Evolutionary conservation across 2,113 vertebrate species (phyloP).

Genomic region (Nothoprocta pentlandii): DNA sequence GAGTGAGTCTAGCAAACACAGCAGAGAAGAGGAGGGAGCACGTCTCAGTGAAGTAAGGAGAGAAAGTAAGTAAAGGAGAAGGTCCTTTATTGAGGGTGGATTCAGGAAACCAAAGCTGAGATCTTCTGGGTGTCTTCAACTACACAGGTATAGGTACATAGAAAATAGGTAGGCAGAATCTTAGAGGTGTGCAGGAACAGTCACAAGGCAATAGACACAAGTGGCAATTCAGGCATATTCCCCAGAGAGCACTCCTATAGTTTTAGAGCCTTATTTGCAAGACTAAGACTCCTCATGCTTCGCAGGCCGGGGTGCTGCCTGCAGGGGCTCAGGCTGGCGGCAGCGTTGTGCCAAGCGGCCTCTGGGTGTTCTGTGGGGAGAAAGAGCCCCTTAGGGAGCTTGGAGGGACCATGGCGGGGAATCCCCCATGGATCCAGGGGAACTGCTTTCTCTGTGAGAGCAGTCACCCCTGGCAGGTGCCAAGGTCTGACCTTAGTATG

Average conservation of each 20-base stretch:
- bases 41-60: background rate
- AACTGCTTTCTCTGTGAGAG: too few species aligned
- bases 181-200: background rate
- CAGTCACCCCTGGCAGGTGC: too few species aligned
- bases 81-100: background rate
- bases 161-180: background rate
- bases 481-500: too few species aligned
- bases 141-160: background rate
- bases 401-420: too few species aligned
- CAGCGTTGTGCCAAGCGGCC: too few species aligned
- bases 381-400: too few species aligned
- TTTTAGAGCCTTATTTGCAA: background rate
- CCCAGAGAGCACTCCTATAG: background rate
- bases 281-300: background rate
- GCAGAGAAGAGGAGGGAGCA: background rate
- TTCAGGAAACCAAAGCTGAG: background rate
- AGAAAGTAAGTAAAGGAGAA: background rate
- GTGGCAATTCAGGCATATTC: background rate
- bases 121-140: background rate
- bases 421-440: too few species aligned
- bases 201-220: background rate
- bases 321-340: too few species aligned
- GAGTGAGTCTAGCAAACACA: background rate
- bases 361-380: too few species aligned
- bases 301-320: too few species aligned